Percentiles rank a stretch among this genome's conserved stretches.
Conservation (phyloP, 2,888 invertebrate genomes). For the Stenurella melanura region DNA sequence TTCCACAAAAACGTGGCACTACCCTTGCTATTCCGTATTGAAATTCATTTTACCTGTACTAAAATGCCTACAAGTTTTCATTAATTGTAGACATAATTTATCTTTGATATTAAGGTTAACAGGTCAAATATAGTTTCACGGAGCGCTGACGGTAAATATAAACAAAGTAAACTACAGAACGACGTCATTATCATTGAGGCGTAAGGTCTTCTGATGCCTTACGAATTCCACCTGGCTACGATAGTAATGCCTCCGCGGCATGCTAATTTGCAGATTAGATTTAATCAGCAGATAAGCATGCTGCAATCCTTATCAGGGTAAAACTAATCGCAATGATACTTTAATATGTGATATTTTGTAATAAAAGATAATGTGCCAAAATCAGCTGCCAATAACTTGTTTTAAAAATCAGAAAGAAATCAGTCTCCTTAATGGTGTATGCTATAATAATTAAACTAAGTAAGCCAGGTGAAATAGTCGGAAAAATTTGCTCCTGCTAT, state of each 20-base stretch:
- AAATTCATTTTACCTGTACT: no score
- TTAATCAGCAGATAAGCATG: neutral
- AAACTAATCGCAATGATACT: neutral
- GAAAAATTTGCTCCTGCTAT: no score
- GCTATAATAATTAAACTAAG: no score
- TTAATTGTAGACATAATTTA: neutral
- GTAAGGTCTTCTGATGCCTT: neutral
- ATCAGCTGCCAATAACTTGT: no score
- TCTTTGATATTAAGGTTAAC: neutral
- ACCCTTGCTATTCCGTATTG: no score
- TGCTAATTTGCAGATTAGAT: neutral
- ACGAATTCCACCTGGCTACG: constrained; percentile 3
- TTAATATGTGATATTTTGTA: neutral
- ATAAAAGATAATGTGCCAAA: neutral
- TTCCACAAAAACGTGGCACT: no score
- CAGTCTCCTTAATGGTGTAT: neutral
- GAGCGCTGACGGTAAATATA: neutral
- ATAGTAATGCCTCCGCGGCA: neutral
- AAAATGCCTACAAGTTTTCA: constrained; percentile 2
- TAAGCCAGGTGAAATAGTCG: no score
- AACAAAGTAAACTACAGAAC: neutral
- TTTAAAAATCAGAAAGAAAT: neutral
- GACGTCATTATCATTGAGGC: constrained; percentile 2
- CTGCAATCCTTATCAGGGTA: neutral
- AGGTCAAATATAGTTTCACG: constrained; percentile 7